These are phyloP conservation scores for Calcarius ornatus DNA, from an alignment of 2,113 vertebrate genomes.

Conservation along the genomic window DNA sequence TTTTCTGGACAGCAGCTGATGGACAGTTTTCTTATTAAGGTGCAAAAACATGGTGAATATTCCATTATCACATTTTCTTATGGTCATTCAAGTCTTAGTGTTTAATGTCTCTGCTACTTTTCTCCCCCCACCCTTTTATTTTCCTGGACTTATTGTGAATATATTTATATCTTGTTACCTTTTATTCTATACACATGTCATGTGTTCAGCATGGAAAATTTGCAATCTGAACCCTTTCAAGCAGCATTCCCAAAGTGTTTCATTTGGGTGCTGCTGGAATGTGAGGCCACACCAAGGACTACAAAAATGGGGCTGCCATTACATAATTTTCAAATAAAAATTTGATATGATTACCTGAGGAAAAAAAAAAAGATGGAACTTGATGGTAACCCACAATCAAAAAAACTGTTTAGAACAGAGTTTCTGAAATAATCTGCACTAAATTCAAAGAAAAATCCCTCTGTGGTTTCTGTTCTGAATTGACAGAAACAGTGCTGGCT, in stretches of 20 bases:
- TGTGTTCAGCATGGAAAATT: background rate
- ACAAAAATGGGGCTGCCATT: background rate
- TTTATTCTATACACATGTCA: background rate
- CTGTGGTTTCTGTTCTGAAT: background rate
- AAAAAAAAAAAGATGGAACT: background rate
- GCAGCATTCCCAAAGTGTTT: background rate
- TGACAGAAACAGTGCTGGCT: background rate
- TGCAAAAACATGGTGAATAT: background rate
- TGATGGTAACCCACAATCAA: background rate
- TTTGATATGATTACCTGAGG: background rate
- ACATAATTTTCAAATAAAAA: background rate
- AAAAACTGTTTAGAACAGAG: background rate
- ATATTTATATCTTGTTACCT: background rate
- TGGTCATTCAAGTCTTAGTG: background rate
- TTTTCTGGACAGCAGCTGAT: background rate
- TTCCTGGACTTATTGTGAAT: background rate
- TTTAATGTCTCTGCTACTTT: background rate
- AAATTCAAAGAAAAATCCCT: background rate
- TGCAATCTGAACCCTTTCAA: background rate
- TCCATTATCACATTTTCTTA: background rate
- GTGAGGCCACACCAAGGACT: rapidly evolving
- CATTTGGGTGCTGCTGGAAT: background rate
- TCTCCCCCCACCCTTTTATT: no score
- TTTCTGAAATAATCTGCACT: background rate
- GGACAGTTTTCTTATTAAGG: background rate